Evolutionary conservation across 1,140 invertebrate species (phyloP).

Genomic region (Holotrichia oblita): DNA sequence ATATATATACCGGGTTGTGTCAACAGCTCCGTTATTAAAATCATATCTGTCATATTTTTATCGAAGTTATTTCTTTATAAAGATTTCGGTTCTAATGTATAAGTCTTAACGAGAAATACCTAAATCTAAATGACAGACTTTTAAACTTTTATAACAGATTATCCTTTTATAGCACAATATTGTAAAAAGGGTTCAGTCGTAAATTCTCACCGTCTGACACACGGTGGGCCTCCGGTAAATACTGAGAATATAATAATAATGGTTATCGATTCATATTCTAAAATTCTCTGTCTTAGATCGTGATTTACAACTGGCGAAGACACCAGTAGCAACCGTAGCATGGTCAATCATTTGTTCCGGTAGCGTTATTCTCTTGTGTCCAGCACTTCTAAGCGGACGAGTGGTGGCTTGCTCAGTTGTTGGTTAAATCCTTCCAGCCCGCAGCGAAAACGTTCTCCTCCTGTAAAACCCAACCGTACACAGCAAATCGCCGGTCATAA

Average conservation of each 20-base stretch:
- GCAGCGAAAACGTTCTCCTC: background rate
- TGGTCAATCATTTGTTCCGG: background rate
- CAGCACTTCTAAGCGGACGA: background rate
- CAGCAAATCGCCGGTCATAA: constrained; percentile 8
- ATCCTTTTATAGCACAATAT: too few species aligned
- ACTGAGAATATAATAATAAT: too few species aligned
- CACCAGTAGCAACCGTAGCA: background rate
- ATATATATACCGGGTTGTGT: background rate
- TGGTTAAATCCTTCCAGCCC: background rate
- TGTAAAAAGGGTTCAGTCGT: too few species aligned
- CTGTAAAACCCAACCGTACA: background rate
- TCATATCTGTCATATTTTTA: background rate
- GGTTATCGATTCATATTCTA: too few species aligned
- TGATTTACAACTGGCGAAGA: background rate
- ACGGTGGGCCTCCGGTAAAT: too few species aligned
- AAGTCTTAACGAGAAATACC: too few species aligned
- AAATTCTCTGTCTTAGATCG: constrained; percentile 14
- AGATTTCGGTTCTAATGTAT: too few species aligned
- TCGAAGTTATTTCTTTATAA: too few species aligned
- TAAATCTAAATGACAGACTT: too few species aligned
- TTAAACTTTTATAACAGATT: too few species aligned
- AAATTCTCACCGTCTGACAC: too few species aligned
- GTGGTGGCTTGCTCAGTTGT: background rate
- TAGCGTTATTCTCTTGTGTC: background rate
- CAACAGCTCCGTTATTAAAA: background rate